Base-by-base conservation (phyloP, 2,888 invertebrate species). In the Drosophila niveifrons region DNA sequence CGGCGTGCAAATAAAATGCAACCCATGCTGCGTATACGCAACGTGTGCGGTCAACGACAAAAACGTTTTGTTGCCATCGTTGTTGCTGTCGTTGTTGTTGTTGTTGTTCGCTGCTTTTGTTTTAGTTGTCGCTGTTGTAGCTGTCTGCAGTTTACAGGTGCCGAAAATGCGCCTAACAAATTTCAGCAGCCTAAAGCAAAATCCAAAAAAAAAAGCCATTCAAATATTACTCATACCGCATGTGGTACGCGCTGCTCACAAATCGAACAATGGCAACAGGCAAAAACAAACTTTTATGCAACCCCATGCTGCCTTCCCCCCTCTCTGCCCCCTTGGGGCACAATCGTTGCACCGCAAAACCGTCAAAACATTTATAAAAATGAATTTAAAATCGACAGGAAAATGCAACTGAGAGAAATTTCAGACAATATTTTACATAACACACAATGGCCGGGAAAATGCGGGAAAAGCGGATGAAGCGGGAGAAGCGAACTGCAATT, bases 291-390 rank as follows among this genome's bases (percentile, higher is more conserved):
- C 18, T 56, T 55, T 55, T 31, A 13, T 31, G 13, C 43, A 59
- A 29, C 18, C 31, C 39, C 36, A 39, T 13, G 18, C 18, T 13
- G 11, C 8, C 39, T 2, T 9, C 23, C 23, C 9, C 23, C n/a
- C 34, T 36, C 23, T 23, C 3, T 17, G 8, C 41, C 13, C 44
- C 55, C 18, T 8, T 7, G 10, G 9, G 13, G 6, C 46, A 64
- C 18, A 56, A 15, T 8, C 31, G 44, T 41, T 57, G 51, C 11
- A 75, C 79, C 79, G 62, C 85, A 84, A 74, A 62, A 63, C 76
- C 82, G 80, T 72, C 79, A 79, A 82, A 85, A 82, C 87, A 82
- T 82, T 82, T 87, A 87, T 67, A 87, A 81, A 87, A 82, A 81
- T 81, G 82, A 71, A 84, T 87, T 82, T 71, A 65, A 82, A 87